phyloP scores from a whole-genome alignment of 2,113 vertebrate species.

The Corythaeola cristata region DNA sequence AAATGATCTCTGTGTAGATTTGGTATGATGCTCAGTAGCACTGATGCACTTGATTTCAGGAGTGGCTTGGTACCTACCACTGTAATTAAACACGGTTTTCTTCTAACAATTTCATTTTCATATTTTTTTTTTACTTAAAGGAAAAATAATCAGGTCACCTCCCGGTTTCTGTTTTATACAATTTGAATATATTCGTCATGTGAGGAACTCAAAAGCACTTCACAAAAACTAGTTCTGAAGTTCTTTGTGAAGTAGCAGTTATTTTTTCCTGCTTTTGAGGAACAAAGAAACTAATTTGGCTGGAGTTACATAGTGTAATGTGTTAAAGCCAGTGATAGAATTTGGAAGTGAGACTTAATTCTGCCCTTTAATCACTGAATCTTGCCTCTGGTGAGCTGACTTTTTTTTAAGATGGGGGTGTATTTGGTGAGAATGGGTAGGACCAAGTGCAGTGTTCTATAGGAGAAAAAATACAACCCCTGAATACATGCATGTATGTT shows the following conservation, averaged over 20 bases:
- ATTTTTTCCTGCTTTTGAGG: neutral
- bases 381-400: neutral
- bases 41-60: conserved; percentile 7
- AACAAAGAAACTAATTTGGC: neutral
- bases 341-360: neutral
- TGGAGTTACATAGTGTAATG: neutral
- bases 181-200: neutral
- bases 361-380: neutral
- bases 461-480: neutral
- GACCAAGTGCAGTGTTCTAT: neutral
- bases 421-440: neutral
- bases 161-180: neutral
- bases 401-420: neutral
- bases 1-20: neutral
- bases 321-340: neutral
- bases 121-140: neutral
- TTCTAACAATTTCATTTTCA: neutral
- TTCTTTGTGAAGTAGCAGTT: neutral
- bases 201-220: neutral
- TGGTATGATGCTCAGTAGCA: neutral
- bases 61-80: neutral
- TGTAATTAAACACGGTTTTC: conserved; percentile 25
- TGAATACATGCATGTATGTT: neutral
- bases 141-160: neutral
- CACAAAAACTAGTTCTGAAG: neutral